Evolutionary conservation across 2,113 vertebrate species (phyloP).

Genomic region (Microcebus tavaratra): DNA sequence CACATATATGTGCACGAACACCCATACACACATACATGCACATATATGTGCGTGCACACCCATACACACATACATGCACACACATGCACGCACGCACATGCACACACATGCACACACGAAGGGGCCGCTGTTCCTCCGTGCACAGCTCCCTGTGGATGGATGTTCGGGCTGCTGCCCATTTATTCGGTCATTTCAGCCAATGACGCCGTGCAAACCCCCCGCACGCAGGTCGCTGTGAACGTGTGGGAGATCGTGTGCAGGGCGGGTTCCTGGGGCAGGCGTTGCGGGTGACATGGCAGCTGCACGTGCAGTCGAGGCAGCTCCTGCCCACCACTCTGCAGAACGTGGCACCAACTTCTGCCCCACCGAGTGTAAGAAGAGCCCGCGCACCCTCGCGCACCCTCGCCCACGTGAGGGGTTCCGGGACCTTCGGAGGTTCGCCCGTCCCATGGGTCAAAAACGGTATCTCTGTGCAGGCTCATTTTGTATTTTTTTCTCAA

Average conservation of each 20-base stretch:
- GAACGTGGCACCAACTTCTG: accelerated
- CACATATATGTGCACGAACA: no score
- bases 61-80: accelerated
- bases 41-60: no score
- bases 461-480: neutral
- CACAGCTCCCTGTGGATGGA: accelerated
- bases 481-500: neutral
- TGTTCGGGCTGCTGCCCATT: neutral
- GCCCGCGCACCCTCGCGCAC: accelerated
- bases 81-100: no score
- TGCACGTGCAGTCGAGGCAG: accelerated
- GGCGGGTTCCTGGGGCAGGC: accelerated
- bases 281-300: accelerated
- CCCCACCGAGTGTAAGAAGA: accelerated
- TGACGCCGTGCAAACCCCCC: accelerated
- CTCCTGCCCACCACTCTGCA: accelerated
- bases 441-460: neutral
- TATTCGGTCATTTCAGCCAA: neutral
- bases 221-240: accelerated
- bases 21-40: no score
- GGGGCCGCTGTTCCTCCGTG: accelerated
- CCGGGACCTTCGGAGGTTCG: neutral
- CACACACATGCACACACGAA: accelerated
- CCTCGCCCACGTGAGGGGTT: accelerated
- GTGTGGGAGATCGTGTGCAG: accelerated